A percentile compares a stretch with the other conserved stretches of the same genome.
Evolutionary conservation across 2,113 vertebrate genomes (phyloP).

Genomic region (Podocnemis expansa): DNA sequence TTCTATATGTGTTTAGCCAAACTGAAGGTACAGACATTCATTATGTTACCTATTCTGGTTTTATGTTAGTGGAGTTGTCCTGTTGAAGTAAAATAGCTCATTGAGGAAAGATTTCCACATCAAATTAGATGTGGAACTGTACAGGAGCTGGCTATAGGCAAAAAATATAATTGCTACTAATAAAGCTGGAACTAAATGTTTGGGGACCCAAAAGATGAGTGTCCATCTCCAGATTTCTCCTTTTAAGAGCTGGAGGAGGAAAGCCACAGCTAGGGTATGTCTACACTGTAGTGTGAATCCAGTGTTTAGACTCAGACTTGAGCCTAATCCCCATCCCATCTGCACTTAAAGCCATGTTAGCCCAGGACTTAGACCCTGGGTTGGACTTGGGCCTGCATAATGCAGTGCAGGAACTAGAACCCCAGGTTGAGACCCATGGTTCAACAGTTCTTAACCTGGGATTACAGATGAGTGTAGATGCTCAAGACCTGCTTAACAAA

Average conservation of each 20-base stretch:
- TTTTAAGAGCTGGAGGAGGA: background rate
- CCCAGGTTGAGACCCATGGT: too few species aligned
- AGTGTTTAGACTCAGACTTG: background rate
- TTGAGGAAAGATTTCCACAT: background rate
- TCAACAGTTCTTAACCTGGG: too few species aligned
- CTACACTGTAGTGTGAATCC: background rate
- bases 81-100: background rate
- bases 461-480: too few species aligned
- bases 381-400: too few species aligned
- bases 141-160: background rate
- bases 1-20: background rate
- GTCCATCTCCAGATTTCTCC: background rate
- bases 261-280: too few species aligned
- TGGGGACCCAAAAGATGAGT: background rate
- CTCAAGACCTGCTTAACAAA: too few species aligned
- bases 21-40: background rate
- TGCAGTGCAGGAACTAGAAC: background rate
- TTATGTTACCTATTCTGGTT: background rate
- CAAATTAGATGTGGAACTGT: background rate
- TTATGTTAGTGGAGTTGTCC: background rate
- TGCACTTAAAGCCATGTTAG: background rate
- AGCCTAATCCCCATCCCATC: background rate
- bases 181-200: background rate
- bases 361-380: background rate
- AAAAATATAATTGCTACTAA: background rate